Conservation (phyloP, 2,113 vertebrate species). For the Thoracochromis brauschi region DNA sequence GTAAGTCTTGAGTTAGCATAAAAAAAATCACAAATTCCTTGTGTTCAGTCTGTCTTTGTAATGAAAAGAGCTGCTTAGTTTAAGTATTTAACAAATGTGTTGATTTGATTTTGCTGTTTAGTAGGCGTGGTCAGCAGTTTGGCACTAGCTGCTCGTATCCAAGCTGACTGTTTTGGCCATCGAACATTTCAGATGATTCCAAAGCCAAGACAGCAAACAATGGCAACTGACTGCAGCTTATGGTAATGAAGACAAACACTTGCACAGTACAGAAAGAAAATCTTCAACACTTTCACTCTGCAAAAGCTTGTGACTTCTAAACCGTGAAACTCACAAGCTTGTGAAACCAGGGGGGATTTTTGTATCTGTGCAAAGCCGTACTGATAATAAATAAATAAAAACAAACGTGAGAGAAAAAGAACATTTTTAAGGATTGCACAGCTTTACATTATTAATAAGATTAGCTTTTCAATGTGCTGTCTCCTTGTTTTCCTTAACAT, state of each 20-base stretch:
- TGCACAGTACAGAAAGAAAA: neutral
- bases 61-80: neutral
- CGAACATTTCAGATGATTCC: neutral
- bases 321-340: neutral
- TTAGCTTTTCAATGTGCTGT: neutral
- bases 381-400: neutral
- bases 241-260: constrained; percentile 3
- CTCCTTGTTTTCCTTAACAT: neutral
- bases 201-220: constrained; percentile 5
- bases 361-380: neutral
- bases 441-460: neutral
- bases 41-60: neutral
- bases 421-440: neutral
- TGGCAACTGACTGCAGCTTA: neutral
- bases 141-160: neutral
- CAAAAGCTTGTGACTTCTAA: neutral
- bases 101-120: neutral
- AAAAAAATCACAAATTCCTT: neutral
- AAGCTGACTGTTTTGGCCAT: constrained; percentile 11
- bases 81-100: neutral
- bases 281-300: neutral
- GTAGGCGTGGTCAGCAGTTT: neutral
- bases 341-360: neutral
- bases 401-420: neutral
- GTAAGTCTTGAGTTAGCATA: neutral